Evolutionary conservation across 1,140 invertebrate species (phyloP).

Genomic region (Zaprionus camerounensis): DNA sequence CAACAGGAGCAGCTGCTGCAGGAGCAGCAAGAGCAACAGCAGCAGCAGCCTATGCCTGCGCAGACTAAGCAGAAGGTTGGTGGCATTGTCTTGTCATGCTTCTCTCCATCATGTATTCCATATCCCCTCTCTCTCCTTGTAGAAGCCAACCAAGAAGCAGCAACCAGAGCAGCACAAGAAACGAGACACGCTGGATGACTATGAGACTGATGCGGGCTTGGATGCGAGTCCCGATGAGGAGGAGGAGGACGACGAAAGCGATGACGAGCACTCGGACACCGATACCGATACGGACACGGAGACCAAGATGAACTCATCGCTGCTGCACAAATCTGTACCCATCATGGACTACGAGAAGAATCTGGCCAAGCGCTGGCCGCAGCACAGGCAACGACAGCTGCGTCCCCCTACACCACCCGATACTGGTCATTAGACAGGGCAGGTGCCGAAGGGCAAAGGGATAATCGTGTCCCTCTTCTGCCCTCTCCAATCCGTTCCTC

Average conservation of each 20-base stretch:
- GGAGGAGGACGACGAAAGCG: constrained; percentile 54
- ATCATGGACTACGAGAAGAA: constrained; percentile 42
- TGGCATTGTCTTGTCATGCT: not conserved
- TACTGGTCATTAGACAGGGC: not conserved
- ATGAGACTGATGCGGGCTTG: constrained; percentile 62
- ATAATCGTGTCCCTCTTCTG: not conserved
- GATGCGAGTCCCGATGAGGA: constrained; percentile 49
- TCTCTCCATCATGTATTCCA: not conserved
- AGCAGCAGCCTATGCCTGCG: not conserved
- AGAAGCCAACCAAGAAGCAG: not conserved
- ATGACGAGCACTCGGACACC: constrained; percentile 67
- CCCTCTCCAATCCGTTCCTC: not conserved
- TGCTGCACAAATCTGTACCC: constrained; percentile 27
- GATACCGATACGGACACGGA: constrained; percentile 56
- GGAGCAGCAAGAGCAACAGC: not conserved
- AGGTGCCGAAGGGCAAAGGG: no score
- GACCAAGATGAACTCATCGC: constrained; percentile 8
- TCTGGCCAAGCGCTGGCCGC: constrained; percentile 38
- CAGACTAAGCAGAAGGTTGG: constrained; percentile 1
- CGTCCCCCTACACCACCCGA: not conserved
- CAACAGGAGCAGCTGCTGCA: constrained; percentile 30
- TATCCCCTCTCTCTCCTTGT: not conserved
- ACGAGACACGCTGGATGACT: constrained; percentile 24
- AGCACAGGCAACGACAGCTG: constrained; percentile 9
- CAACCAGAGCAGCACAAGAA: not conserved